A percentile compares a stretch with the other conserved stretches of the same genome.
Evolutionary conservation across 1,140 invertebrate species (phyloP).

Genomic region (Trissolcus basalis): DNA sequence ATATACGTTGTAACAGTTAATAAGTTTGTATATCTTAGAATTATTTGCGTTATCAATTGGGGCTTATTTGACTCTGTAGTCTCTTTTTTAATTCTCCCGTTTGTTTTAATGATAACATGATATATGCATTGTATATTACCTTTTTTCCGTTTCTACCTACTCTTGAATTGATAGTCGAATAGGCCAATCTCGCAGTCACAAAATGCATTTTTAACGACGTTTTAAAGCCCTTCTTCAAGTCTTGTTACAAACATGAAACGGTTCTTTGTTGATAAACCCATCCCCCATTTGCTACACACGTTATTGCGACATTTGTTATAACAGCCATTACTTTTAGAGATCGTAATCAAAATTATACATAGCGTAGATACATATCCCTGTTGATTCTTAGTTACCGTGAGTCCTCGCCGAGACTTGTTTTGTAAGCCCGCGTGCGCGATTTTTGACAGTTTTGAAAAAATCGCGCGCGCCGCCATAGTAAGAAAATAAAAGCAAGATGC

Average conservation of each 20-base stretch:
- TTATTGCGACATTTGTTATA: slow-evolving; percentile 35
- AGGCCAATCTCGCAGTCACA: slow-evolving; percentile 70
- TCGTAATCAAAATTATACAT: slow-evolving; percentile 53
- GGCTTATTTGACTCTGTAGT: slow-evolving; percentile 50
- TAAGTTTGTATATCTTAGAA: slow-evolving; percentile 55
- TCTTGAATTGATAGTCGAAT: slow-evolving; percentile 46
- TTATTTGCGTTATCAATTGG: slow-evolving; percentile 52
- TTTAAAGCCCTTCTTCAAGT: slow-evolving; percentile 53
- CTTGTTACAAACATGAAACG: slow-evolving; percentile 31
- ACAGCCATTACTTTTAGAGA: slow-evolving; percentile 41
- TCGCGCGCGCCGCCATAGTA: too few relatives aligned
- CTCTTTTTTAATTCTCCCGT: slow-evolving; percentile 15
- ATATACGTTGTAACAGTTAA: slow-evolving; percentile 54
- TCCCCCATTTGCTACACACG: slow-evolving; percentile 26
- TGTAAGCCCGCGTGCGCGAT: slow-evolving; percentile 4
- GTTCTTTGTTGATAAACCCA: slow-evolving; percentile 59
- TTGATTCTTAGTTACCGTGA: slow-evolving; percentile 45
- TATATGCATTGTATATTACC: slow-evolving; percentile 17
- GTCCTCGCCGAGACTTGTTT: slow-evolving; percentile 9
- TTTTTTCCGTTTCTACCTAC: background rate
- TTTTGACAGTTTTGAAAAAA: background rate
- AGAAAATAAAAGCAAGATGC: background rate
- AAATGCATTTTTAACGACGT: slow-evolving; percentile 63
- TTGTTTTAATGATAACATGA: too few relatives aligned
- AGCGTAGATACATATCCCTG: slow-evolving; percentile 53